A percentile compares a stretch with the other conserved stretches of the same genome.
These are phyloP conservation scores for Gymnocypris eckloni DNA, from an alignment of 2,797 vertebrate genomes.

Conservation along the genomic window DNA sequence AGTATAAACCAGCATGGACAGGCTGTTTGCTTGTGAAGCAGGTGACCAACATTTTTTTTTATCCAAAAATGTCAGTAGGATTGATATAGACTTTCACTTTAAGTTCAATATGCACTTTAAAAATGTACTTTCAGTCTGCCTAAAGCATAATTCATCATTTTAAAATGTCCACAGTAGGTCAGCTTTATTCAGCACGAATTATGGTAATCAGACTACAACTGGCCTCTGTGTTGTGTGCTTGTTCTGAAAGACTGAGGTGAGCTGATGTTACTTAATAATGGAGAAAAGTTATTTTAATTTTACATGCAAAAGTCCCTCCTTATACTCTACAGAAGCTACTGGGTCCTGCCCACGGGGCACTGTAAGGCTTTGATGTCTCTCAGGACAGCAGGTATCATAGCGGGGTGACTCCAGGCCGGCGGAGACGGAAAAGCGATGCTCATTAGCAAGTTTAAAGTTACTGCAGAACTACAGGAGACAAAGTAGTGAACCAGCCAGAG, in stretches of 20 bases:
- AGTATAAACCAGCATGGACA: background rate
- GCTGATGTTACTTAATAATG: slow-evolving; percentile 18
- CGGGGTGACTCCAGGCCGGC: slow-evolving; percentile 37
- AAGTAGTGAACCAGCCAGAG: slow-evolving; percentile 59
- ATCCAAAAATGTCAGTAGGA: background rate
- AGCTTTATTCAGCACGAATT: background rate
- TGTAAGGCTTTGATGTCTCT: slow-evolving; percentile 59
- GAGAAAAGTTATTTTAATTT: slow-evolving; percentile 43
- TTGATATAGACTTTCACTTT: background rate
- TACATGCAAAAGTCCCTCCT: slow-evolving; percentile 37
- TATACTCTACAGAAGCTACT: background rate
- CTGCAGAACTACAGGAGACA: slow-evolving; percentile 50
- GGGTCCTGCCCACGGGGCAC: slow-evolving; percentile 23
- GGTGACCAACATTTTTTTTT: background rate
- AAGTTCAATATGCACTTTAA: background rate
- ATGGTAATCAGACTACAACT: background rate
- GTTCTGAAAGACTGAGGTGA: background rate
- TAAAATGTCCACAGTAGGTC: background rate
- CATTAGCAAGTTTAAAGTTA: slow-evolving; percentile 63
- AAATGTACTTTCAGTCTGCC: background rate
- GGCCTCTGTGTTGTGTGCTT: background rate
- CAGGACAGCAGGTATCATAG: slow-evolving; percentile 51
- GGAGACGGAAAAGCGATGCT: slow-evolving; percentile 57
- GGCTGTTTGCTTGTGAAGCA: background rate
- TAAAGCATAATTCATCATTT: background rate